These are phyloP conservation scores for Choloepus hoffmanni DNA, from an alignment of 2,113 vertebrate genomes.

Conservation along the genomic window DNA sequence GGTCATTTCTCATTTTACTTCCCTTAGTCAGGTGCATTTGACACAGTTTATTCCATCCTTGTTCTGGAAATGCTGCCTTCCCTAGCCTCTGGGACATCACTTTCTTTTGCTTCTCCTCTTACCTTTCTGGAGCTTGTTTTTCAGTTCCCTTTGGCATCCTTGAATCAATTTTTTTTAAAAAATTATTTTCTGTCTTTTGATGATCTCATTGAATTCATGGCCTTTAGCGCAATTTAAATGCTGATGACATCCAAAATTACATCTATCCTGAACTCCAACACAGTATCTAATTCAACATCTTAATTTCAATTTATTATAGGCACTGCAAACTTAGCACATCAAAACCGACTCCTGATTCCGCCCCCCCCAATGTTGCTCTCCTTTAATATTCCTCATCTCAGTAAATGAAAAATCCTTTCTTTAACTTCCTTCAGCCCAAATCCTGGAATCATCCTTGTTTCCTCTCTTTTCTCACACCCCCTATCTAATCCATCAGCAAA, in stretches of 20 bases:
- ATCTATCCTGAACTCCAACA: neutral
- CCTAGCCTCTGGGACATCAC: neutral
- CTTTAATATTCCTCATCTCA: neutral
- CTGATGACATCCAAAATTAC: neutral
- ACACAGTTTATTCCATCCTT: neutral
- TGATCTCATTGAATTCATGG: neutral
- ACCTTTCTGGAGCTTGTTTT: neutral
- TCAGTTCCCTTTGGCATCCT: neutral
- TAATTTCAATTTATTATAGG: neutral
- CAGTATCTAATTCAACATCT: neutral
- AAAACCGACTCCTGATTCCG: neutral
- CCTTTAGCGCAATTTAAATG: neutral
- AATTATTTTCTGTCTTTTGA: neutral
- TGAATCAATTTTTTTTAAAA: neutral
- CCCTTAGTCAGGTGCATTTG: neutral
- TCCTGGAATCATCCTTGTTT: neutral
- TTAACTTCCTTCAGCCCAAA: neutral
- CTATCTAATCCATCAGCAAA: neutral
- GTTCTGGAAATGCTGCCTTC: neutral
- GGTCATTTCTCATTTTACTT: neutral
- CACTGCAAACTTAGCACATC: neutral
- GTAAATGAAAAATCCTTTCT: neutral
- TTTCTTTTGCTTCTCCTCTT: neutral
- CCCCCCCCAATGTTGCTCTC: neutral
- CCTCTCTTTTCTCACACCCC: neutral